Base-by-base conservation (phyloP, 2,797 vertebrate genomes). In the Amblyopsis hoosieri region DNA sequence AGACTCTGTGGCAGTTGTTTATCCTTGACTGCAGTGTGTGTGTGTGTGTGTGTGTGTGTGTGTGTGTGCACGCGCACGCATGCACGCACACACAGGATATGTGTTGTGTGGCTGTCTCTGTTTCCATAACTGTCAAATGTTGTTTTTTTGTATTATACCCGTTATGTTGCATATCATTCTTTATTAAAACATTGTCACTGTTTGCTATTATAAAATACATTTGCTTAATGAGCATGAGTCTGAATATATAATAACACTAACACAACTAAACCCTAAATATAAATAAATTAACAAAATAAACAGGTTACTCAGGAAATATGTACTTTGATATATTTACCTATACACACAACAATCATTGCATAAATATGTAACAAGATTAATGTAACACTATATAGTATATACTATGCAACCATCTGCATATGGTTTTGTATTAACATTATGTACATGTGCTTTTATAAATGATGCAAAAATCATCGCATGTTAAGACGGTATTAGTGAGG, bases 1-100 rank as follows among this genome's bases (percentile, higher is more conserved):
- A 51, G 95, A 97, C 82, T 92, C 76, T 1, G 95, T 96, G 63
- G 91, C 94, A 66, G 86, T 91, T 19, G 93, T 95, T 60, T 90
- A 90, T 74, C 86, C 96, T 64, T 95, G 87, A 95, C 7, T 0
- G 12, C 11, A 23, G 55, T 29, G 31, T n/a, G 14, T 59, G 48
- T 60, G 23, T 37, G 19, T 55, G 54, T 19, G 2, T 57, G 55
- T 50, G 12, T 50, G 9, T 62, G 49, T 56, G 54, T 45, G 3
- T 69, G 67, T 13, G 54, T 73, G 62, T 17, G 17, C 17, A 17
- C 17, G 17, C 2, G 17, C 17, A 17, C 17, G 17, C 17, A 17
- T 19, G 55, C 57, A 37, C 29, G 61, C 79, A 71, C 70, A 13
- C 70, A 60, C 65, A 60, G 54, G 45, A 42, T 60, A 68, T 29